These are phyloP conservation scores for Staurois parvus DNA, from an alignment of 2,797 vertebrate genomes.

Conservation along the genomic window DNA sequence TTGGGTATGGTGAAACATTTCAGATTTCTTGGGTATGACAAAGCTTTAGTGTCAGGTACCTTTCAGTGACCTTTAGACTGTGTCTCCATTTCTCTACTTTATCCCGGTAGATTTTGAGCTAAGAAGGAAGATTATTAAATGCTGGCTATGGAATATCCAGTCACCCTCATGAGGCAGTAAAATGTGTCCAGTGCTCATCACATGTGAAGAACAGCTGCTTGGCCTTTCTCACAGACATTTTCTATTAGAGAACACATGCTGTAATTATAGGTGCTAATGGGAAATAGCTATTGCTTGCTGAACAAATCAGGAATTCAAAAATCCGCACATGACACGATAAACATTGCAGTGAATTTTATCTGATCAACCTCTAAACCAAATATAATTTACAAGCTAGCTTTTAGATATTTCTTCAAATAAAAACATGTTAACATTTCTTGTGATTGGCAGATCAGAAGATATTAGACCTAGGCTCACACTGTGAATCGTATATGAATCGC, in stretches of 20 bases:
- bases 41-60: too few species aligned
- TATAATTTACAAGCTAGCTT: too few species aligned
- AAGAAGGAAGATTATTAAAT: not conserved
- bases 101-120: not conserved
- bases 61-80: too few species aligned
- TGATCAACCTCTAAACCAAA: too few species aligned
- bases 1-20: too few species aligned
- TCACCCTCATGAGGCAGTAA: not conserved
- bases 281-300: not conserved
- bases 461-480: too few species aligned
- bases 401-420: too few species aligned
- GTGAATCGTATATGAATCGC: too few species aligned
- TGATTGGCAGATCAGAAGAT: too few species aligned
- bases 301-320: not conserved
- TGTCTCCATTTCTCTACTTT: not conserved
- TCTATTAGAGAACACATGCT: not conserved
- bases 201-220: conserved; percentile 46
- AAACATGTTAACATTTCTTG: too few species aligned
- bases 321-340: not conserved
- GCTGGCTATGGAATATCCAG: conserved; percentile 14
- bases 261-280: conserved; percentile 38
- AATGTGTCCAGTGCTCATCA: conserved; percentile 26
- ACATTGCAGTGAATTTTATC: too few species aligned
- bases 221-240: conserved; percentile 31
- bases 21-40: too few species aligned